phyloP scores from a whole-genome alignment of 2,113 vertebrate species.

The Macroglossus sobrinus region DNA sequence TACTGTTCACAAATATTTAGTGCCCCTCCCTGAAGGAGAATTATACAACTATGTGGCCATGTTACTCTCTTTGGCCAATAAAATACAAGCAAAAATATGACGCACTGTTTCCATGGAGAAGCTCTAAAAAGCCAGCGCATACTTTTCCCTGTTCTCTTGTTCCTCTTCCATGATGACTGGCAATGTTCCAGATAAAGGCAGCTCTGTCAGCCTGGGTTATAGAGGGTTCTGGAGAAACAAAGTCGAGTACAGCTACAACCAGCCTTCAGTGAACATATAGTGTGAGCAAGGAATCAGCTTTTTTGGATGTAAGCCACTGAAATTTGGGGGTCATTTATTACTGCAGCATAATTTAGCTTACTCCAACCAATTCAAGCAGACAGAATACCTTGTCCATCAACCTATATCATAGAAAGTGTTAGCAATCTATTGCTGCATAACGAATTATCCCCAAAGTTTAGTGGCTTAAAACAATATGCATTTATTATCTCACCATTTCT shows the following conservation, averaged over 20 bases:
- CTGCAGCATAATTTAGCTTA: not conserved
- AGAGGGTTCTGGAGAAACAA: not conserved
- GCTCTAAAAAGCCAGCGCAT: not conserved
- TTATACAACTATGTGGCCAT: not conserved
- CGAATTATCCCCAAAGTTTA: not conserved
- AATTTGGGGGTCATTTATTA: not conserved
- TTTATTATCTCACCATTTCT: not conserved
- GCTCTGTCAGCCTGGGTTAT: not conserved
- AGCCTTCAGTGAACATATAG: not conserved
- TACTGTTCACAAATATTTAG: not conserved
- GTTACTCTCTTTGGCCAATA: not conserved
- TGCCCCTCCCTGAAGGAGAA: not conserved
- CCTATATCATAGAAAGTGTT: not conserved
- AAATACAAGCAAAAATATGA: not conserved
- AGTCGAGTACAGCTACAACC: not conserved
- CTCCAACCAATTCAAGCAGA: not conserved
- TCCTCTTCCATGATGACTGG: not conserved
- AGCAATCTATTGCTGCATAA: not conserved
- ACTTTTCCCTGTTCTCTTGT: not conserved
- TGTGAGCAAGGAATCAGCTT: not conserved
- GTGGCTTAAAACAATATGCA: not conserved
- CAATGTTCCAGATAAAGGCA: not conserved
- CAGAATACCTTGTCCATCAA: not conserved
- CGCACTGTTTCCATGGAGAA: not conserved
- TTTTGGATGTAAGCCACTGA: not conserved